phyloP scores from a whole-genome alignment of 2,888 invertebrate species.

The Odontocolon sp. region DNA sequence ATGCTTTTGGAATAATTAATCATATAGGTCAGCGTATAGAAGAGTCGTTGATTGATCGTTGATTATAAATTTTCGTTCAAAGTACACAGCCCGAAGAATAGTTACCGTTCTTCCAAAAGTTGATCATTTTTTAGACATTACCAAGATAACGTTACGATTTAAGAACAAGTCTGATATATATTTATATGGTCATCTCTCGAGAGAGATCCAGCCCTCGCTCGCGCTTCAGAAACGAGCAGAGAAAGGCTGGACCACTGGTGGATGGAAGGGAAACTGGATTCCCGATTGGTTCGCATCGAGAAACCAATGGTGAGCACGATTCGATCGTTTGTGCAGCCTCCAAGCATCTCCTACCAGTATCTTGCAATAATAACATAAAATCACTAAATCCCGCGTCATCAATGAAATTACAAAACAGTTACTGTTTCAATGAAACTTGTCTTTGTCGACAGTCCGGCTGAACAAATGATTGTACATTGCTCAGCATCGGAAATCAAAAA shows the following conservation, averaged over 20 bases:
- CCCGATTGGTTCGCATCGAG: constrained; percentile 69
- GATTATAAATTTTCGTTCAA: background rate
- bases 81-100: background rate
- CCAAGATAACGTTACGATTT: background rate
- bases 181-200: constrained; percentile 30
- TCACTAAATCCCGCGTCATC: background rate
- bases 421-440: too few relatives aligned
- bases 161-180: background rate
- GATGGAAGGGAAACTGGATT: constrained; percentile 71
- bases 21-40: background rate
- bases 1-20: background rate
- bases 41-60: too few relatives aligned
- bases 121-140: too few relatives aligned
- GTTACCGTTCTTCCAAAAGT: background rate
- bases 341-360: constrained; percentile 49
- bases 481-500: constrained; percentile 9
- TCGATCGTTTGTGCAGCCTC: constrained; percentile 73
- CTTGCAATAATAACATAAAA: background rate
- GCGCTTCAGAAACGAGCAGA: background rate
- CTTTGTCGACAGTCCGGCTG: too few relatives aligned
- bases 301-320: constrained; percentile 72
- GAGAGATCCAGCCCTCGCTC: background rate
- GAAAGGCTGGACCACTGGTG: constrained; percentile 51
- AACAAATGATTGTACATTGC: too few relatives aligned
- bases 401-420: too few relatives aligned